Evolutionary conservation across 2,113 vertebrate species (phyloP).

Genomic region (Aegotheles bennettii): DNA sequence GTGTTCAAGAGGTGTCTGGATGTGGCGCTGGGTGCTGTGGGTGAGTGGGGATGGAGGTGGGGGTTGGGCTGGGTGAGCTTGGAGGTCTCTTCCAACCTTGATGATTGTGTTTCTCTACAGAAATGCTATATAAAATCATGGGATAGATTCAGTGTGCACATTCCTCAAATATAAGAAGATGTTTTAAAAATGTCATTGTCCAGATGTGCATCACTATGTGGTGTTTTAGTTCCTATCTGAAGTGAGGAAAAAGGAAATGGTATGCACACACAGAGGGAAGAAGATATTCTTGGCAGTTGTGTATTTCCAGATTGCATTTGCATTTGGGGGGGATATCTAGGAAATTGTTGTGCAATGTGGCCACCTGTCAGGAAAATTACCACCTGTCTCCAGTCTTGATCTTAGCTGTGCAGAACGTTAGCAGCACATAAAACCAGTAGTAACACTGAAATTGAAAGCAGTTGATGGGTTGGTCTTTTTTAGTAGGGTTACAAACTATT

Average conservation of each 20-base stretch:
- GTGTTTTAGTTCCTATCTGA: background rate
- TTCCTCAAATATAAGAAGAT: background rate
- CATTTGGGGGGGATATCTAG: background rate
- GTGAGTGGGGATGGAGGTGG: too few relatives aligned
- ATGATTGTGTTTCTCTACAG: too few relatives aligned
- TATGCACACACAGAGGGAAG: background rate
- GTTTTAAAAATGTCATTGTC: background rate
- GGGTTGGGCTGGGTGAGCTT: too few relatives aligned
- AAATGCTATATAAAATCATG: background rate
- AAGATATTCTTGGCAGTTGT: background rate
- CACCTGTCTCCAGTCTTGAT: background rate
- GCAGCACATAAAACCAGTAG: background rate
- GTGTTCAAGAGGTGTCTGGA: too few relatives aligned
- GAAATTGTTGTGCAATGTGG: background rate
- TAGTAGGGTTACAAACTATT: background rate
- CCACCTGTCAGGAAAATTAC: conserved; percentile 30
- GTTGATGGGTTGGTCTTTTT: background rate
- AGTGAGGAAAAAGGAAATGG: background rate
- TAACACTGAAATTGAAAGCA: background rate
- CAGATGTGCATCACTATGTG: background rate
- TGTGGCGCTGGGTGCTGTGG: too few relatives aligned
- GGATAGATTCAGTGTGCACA: background rate
- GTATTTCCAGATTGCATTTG: conserved; percentile 12
- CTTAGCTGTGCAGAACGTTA: background rate
- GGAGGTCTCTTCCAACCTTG: too few relatives aligned